These are phyloP conservation scores for Potamarius usumacintae DNA, from an alignment of 2,113 vertebrate species.

Conservation along the genomic window DNA sequence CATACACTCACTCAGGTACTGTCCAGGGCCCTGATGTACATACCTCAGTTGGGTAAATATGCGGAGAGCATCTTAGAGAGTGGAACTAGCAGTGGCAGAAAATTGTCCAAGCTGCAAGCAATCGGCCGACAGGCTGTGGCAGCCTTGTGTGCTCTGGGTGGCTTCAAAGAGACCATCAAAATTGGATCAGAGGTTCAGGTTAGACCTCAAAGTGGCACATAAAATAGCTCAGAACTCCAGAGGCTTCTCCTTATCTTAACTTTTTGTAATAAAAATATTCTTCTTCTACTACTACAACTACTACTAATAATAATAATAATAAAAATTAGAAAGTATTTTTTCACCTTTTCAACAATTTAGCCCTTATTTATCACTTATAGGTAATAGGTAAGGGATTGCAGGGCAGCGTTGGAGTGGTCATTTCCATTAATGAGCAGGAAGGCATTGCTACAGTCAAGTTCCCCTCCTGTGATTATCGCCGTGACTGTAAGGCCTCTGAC, in stretches of 20 bases:
- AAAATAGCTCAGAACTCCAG: background rate
- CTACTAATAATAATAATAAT: background rate
- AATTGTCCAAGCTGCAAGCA: constrained; percentile 91
- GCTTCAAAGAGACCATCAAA: constrained; percentile 98
- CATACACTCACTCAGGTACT: constrained; percentile 77
- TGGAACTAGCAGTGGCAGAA: constrained; percentile 90
- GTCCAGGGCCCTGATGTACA: constrained; percentile 94
- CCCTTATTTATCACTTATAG: constrained; percentile 63
- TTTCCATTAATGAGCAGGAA: constrained; percentile 97
- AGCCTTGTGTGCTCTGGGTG: constrained; percentile 93
- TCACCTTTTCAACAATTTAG: background rate
- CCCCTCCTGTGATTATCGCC: constrained; percentile 87
- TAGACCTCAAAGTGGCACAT: constrained; percentile 30
- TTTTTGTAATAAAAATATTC: background rate
- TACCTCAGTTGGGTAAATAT: constrained; percentile 92
- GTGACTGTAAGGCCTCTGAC: constrained; percentile 91
- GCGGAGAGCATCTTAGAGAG: constrained; percentile 96
- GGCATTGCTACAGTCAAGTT: constrained; percentile 96
- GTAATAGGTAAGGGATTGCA: constrained; percentile 93
- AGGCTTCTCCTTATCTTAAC: background rate
- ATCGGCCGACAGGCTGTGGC: constrained; percentile 94
- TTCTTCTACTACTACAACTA: no score
- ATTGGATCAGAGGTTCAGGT: constrained; percentile 99
- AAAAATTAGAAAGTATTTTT: background rate
- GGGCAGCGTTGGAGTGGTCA: constrained; percentile 90